Evolutionary conservation across 1,140 invertebrate species (phyloP).

Genomic region (Hylyphantes graminicola): DNA sequence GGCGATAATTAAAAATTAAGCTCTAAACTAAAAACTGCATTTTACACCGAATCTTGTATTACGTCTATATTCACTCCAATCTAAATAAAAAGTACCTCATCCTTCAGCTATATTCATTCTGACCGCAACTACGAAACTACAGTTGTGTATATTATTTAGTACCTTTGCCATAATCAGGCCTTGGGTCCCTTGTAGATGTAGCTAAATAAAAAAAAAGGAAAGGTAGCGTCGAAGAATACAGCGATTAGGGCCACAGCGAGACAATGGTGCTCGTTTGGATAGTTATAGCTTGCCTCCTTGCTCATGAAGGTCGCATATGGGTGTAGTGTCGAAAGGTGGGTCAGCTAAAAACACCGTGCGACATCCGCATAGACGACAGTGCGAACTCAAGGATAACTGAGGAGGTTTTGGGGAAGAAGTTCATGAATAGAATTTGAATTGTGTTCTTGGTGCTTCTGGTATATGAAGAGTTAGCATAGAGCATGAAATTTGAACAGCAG

Average conservation of each 20-base stretch:
- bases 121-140: background rate
- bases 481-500: too few relatives aligned
- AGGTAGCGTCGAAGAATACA: constrained; percentile 8
- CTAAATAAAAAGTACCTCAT: too few relatives aligned
- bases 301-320: constrained; percentile 27
- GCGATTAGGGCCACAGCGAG: constrained; percentile 21
- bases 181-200: background rate
- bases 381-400: background rate
- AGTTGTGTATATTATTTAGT: constrained; percentile 2
- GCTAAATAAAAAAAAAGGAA: background rate
- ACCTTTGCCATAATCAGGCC: constrained; percentile 4
- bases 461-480: too few relatives aligned
- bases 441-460: too few relatives aligned
- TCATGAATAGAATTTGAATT: too few relatives aligned
- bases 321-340: constrained; percentile 12
- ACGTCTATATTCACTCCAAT: too few relatives aligned
- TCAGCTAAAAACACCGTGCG: constrained; percentile 21
- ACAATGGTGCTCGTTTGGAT: constrained; percentile 16
- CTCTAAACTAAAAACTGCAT: too few relatives aligned
- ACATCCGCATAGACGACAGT: constrained; percentile 11
- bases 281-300: constrained; percentile 31
- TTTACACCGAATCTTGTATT: too few relatives aligned
- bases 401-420: background rate
- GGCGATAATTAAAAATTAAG: too few relatives aligned
- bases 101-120: too few relatives aligned